Percentiles rank a stretch among this genome's conserved stretches.
Conservation (phyloP, 1,140 invertebrate genomes). For the Potamilus streckersoni region DNA sequence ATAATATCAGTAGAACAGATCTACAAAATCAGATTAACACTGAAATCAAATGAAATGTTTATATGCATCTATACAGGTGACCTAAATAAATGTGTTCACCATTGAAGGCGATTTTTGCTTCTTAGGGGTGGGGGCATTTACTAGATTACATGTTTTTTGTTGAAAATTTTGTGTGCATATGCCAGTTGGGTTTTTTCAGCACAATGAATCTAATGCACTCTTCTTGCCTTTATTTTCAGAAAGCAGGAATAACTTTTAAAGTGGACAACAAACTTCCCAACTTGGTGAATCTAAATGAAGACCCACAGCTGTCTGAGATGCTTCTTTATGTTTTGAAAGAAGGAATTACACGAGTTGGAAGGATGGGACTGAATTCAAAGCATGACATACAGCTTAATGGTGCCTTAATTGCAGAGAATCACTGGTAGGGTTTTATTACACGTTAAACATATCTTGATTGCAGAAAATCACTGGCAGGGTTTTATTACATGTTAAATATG, state of each 20-base stretch:
- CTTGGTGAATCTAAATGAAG: constrained; percentile 78
- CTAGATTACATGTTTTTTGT: too few relatives aligned
- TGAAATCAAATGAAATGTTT: too few relatives aligned
- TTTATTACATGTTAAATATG: neutral
- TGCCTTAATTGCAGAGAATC: constrained; percentile 75
- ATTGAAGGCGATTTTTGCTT: too few relatives aligned
- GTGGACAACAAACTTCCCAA: constrained; percentile 66
- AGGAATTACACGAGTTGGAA: constrained; percentile 66
- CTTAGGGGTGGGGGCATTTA: too few relatives aligned
- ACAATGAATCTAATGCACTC: too few relatives aligned
- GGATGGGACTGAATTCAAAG: constrained; percentile 57
- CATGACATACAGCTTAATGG: constrained; percentile 75
- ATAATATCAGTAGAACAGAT: too few relatives aligned
- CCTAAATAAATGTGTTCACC: too few relatives aligned
- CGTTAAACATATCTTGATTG: too few relatives aligned
- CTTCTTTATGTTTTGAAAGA: constrained; percentile 75
- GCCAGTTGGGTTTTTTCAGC: too few relatives aligned
- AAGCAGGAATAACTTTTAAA: constrained; percentile 63
- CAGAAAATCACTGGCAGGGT: constrained; percentile 73
- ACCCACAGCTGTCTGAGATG: constrained; percentile 79
- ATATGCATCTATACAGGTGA: too few relatives aligned
- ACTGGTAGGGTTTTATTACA: constrained; percentile 73
- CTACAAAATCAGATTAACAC: too few relatives aligned
- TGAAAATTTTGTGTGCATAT: too few relatives aligned
- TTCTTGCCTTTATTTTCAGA: constrained; percentile 41